Percentiles rank a stretch among this genome's conserved stretches.
Conservation (phyloP, 2,113 vertebrate species). For the Smithornis capensis region DNA sequence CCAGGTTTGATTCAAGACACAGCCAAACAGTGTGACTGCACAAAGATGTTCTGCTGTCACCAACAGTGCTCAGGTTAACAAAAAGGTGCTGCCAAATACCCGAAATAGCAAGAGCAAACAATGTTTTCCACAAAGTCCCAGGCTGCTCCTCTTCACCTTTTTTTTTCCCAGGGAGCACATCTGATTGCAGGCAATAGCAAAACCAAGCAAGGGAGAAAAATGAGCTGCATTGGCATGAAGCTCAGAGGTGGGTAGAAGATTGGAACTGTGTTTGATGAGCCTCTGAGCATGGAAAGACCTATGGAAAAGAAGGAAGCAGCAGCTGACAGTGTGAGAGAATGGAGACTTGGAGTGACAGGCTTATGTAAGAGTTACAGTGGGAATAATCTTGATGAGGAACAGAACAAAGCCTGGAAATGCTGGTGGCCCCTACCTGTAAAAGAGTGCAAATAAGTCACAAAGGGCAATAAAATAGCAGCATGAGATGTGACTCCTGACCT, state of each 20-base stretch:
- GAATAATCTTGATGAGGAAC: neutral
- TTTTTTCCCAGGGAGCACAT: neutral
- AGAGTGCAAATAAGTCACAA: neutral
- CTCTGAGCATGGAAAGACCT: neutral
- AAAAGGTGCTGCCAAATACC: neutral
- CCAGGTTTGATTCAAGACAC: neutral
- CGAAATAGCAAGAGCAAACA: neutral
- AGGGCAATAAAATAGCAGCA: neutral
- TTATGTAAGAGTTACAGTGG: neutral
- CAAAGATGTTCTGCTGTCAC: neutral
- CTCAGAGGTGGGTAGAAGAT: conserved; percentile 22
- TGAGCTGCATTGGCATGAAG: neutral
- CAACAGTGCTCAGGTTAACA: neutral
- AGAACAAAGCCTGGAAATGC: neutral
- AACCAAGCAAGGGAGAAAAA: neutral
- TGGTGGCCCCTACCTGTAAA: neutral
- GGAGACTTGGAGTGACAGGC: neutral
- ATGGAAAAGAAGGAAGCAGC: neutral
- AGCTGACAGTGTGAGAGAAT: neutral
- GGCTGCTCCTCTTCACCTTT: neutral
- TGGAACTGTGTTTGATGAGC: conserved; percentile 7
- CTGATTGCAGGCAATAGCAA: neutral
- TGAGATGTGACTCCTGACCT: neutral
- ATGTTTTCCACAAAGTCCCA: neutral
- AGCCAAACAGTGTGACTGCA: neutral